Evolutionary conservation across 2,888 invertebrate species (phyloP), one percentile per base, ranked within the genome.

Genomic region (Willowsia nigromaculata): DNA sequence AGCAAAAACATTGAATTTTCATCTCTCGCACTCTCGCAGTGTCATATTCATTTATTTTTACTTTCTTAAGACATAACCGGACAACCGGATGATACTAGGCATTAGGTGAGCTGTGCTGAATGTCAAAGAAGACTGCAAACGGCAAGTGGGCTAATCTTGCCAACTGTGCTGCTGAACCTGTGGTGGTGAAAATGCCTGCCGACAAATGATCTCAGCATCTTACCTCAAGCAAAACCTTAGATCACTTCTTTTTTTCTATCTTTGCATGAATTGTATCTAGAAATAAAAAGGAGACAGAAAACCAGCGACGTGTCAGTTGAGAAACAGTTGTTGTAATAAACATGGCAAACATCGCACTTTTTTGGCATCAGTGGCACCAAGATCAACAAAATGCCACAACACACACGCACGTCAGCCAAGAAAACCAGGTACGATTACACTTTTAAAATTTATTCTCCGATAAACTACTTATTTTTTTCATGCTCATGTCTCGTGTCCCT

Each of bases 401-500:
- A 78, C n/a, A 47, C 43, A 78, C 27, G 25, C 71, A 53, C 18
- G 53, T 78, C 50, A 27, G 30, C 27, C 43, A 43, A 71, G 71
- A 50, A 78, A 53, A 50, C 78, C 50, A 53, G 78, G 53, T 78
- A 50, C 33, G 53, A 78, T 78, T 78, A 53, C 78, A 78, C 30
- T 78, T 50, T 9, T 78, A 30, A 78, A 78, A 78, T 53, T 53
- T 78, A 78, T 78, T 30, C 78, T 53, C 18, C 47, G 78, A 53
- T 78, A 53, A 78, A 76, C 11, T 25, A 27, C 59, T 33, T 65
- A 33, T 65, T 15, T 71, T 30, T 53, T 30, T 78, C 78, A 9
- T 71, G 71, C n/a, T 62, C 62, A 74, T 30, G 53, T 78, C 76
- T 78, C 81, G 81, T 81, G 81, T 81, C 59, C 15, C 40, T 40